phyloP scores from a whole-genome alignment of 2,888 invertebrate genomes.

The Philhelius pedissequus region DNA sequence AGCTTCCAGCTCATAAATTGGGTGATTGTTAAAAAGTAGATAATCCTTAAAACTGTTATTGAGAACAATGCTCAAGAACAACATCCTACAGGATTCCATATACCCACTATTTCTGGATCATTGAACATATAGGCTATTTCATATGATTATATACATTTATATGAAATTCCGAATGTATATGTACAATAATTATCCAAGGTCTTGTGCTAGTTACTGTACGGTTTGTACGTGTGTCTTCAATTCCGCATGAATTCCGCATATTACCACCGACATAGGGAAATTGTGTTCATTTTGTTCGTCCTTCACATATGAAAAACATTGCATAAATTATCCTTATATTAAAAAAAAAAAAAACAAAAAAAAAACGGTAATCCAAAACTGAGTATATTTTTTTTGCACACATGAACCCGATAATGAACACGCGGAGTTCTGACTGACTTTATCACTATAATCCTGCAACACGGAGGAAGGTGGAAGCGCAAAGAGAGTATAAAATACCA shows the following conservation, averaged over 20 bases:
- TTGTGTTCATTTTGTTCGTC: slow-evolving; percentile 18
- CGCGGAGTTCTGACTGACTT: slow-evolving; percentile 50
- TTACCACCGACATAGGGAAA: slow-evolving; percentile 14
- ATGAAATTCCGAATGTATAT: background rate
- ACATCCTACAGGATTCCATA: background rate
- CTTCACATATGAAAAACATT: slow-evolving; percentile 45
- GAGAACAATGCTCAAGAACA: background rate
- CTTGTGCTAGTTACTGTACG: background rate
- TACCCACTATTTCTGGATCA: background rate
- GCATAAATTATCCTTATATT: slow-evolving; percentile 58
- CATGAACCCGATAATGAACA: slow-evolving; percentile 42
- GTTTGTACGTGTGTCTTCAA: background rate
- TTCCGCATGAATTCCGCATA: slow-evolving; percentile 53
- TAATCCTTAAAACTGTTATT: background rate
- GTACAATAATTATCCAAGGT: background rate
- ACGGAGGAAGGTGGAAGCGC: background rate
- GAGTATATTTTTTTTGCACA: background rate
- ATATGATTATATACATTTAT: background rate
- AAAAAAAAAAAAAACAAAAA: slow-evolving; percentile 18
- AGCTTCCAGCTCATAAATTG: background rate
- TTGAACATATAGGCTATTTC: background rate
- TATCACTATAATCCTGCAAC: slow-evolving; percentile 29
- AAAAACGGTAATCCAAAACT: slow-evolving; percentile 41
- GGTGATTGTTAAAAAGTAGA: background rate
- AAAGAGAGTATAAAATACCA: too few species aligned